Base-by-base conservation (phyloP, 2,113 vertebrate genomes). In the Geococcyx californianus region DNA sequence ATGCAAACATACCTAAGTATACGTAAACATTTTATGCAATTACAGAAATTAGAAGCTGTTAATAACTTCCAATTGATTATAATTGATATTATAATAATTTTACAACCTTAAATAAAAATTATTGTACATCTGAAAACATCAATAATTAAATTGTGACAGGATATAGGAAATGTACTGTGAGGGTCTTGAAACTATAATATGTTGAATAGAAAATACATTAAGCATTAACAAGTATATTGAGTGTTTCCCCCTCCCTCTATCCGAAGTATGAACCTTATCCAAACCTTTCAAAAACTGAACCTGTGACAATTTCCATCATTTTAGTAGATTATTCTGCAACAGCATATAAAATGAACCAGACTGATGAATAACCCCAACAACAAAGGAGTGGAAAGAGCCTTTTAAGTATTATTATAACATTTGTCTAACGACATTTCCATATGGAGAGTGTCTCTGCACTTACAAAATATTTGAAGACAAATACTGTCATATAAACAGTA, bases 391-490 rank as follows among this genome's bases (percentile, higher is more conserved):
- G 11, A 75, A 88, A 78, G 18, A 60, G 13, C 13, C 24, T 82
- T 86, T 59, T 45, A 81, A 96, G 42, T 59, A 87, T 69, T 88
- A 62, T 76, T 64, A 38, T 25, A 92, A 52, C 24, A 84, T 95
- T 74, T 64, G 31, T 79, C 28, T 76, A 83, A 79, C 45, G 64
- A 54, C 45, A 5, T 85, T 94, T 81, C 75, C 66, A 51, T 68
- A 83, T 34, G 49, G 58, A 96, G 93, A 95, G 42, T 33, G 24
- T 55, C 44, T 87, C 56, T 5, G 3, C 21, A n/a, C 40, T 68
- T 74, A 47, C 51, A 84, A 91, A 69, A 77, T 54, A 82, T 40
- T 31, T 81, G 62, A 96, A 94, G 91, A 67, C 59, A 93, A 96
- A 90, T 29, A 42, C 21, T 47, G 33, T 67, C 70, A 90, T 64